Percentiles rank a stretch among this genome's conserved stretches.
phyloP scores from a whole-genome alignment of 2,888 invertebrate genomes.

The Cremastobaeus sp. region DNA sequence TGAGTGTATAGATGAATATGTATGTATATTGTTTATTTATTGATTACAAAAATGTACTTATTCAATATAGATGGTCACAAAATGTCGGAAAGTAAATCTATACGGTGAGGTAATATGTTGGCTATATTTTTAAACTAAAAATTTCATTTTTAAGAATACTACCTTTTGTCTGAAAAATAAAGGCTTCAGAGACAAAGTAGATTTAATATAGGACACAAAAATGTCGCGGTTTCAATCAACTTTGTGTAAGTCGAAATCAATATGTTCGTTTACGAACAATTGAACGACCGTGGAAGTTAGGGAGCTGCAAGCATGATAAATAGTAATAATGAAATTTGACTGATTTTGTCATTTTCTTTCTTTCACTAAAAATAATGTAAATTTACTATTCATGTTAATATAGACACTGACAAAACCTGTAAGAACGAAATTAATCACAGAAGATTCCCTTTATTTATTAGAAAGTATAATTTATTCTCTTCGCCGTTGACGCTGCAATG shows the following conservation, averaged over 20 bases:
- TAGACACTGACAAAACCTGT: too few species aligned
- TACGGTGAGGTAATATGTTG: constrained; percentile 30
- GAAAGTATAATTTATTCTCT: too few species aligned
- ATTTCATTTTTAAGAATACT: constrained; percentile 37
- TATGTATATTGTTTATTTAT: too few species aligned
- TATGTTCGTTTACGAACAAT: constrained; percentile 46
- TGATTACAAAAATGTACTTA: too few species aligned
- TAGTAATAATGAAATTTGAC: constrained; percentile 8
- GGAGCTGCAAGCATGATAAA: constrained; percentile 9
- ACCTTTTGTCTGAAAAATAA: constrained; percentile 48
- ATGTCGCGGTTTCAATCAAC: constrained; percentile 51
- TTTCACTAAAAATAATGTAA: too few species aligned
- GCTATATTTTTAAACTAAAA: constrained; percentile 32
- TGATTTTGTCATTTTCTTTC: background rate
- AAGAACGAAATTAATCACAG: too few species aligned
- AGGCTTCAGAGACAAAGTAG: constrained; percentile 49
- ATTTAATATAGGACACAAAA: constrained; percentile 49
- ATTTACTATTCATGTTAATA: too few species aligned
- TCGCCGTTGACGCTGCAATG: too few species aligned
- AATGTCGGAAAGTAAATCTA: constrained; percentile 32
- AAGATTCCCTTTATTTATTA: too few species aligned
- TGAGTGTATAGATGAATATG: too few species aligned
- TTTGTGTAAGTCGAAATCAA: constrained; percentile 52
- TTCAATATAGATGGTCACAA: too few species aligned
- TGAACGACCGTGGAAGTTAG: constrained; percentile 27